phyloP scores from a whole-genome alignment of 2,113 vertebrate species.

The Anarrhichthys ocellatus region DNA sequence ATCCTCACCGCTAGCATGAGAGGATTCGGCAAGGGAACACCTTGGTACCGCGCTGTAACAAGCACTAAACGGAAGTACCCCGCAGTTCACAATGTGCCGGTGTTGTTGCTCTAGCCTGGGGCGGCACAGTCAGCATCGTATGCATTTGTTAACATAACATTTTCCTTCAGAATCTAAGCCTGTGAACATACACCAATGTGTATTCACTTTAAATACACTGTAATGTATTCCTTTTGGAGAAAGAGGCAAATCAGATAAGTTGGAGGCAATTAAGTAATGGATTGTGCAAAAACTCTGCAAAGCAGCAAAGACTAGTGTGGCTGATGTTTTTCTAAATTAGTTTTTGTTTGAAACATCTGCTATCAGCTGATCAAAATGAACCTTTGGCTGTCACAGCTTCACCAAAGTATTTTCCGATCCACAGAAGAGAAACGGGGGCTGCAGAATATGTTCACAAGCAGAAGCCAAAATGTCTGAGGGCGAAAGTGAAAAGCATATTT shows the following conservation, averaged over 20 bases:
- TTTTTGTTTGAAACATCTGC: conserved; percentile 15
- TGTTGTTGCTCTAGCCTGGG: not conserved
- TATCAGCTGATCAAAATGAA: conserved; percentile 14
- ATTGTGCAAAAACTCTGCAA: conserved; percentile 1
- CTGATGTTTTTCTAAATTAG: conserved; percentile 13
- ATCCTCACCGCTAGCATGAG: conserved; percentile 6
- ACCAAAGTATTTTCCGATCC: conserved; percentile 31
- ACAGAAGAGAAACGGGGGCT: conserved; percentile 20
- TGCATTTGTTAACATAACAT: conserved; percentile 6
- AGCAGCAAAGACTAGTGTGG: not conserved
- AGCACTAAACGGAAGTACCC: conserved; percentile 6
- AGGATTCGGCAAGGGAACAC: conserved; percentile 22
- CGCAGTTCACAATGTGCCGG: not conserved
- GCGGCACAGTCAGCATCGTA: not conserved
- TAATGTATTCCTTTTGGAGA: not conserved
- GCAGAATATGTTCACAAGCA: conserved; percentile 15
- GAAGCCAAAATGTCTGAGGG: conserved; percentile 35
- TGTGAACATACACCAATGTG: not conserved
- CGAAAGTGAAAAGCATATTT: conserved; percentile 42
- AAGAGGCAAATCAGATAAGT: not conserved
- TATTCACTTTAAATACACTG: not conserved
- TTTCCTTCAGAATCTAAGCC: not conserved
- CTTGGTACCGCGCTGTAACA: not conserved
- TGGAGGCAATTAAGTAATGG: not conserved
- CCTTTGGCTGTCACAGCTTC: conserved; percentile 14